These are phyloP conservation scores for Gobio occitaniae DNA, from an alignment of 2,797 vertebrate genomes.

Conservation along the genomic window DNA sequence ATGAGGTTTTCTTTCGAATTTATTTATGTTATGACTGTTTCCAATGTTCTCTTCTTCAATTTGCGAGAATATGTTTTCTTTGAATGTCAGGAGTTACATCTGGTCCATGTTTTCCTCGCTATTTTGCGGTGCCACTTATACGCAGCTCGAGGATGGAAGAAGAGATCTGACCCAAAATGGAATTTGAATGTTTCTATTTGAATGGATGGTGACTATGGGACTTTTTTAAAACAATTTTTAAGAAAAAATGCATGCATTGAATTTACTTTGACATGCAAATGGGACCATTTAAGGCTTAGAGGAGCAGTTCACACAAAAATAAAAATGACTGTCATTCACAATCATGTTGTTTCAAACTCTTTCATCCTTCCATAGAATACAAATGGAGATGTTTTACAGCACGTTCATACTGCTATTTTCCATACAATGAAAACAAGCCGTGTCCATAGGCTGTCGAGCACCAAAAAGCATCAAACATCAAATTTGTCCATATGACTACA, in stretches of 20 bases:
- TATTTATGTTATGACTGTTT: constrained; percentile 64
- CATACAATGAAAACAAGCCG: neutral
- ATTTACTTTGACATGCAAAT: constrained; percentile 2
- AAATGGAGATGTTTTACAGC: neutral
- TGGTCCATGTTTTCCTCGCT: constrained; percentile 70
- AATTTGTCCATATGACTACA: neutral
- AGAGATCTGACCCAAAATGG: neutral
- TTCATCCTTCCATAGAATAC: neutral
- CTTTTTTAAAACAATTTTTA: neutral
- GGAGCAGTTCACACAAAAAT: constrained; percentile 1
- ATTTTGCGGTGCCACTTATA: constrained; percentile 38
- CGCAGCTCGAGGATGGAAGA: constrained; percentile 13
- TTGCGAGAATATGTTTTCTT: constrained; percentile 61
- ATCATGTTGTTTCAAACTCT: neutral
- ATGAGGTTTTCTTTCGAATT: constrained; percentile 67
- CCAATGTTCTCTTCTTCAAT: constrained; percentile 67
- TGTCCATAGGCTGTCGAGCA: neutral
- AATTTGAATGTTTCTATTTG: constrained; percentile 18
- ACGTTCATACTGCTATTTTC: neutral
- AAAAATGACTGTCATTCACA: neutral
- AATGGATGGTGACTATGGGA: neutral
- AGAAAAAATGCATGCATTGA: neutral
- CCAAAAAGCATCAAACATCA: neutral
- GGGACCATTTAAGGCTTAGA: constrained; percentile 7
- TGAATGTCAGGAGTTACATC: constrained; percentile 68